Evolutionary conservation across 2,888 invertebrate genomes (phyloP).

Genomic region (Busseola fusca): DNA sequence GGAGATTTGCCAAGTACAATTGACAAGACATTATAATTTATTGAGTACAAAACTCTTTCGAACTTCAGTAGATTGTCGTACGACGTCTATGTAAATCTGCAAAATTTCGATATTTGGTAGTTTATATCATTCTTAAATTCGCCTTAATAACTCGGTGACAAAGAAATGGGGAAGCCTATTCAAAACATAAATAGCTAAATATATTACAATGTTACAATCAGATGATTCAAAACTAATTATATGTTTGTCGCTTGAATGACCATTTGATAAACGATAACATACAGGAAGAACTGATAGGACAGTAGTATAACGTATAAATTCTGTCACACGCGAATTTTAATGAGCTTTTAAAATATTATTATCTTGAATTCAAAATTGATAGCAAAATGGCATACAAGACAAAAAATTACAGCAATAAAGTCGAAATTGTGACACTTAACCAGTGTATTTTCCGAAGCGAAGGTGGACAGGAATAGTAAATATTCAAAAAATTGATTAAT

Average conservation of each 20-base stretch:
- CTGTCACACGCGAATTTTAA: conserved; percentile 57
- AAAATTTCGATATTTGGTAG: not conserved
- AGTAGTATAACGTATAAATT: conserved; percentile 46
- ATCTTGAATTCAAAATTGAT: conserved; percentile 1
- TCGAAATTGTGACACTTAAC: too few relatives aligned
- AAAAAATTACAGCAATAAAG: not conserved
- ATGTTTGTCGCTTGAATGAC: conserved; percentile 59
- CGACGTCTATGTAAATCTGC: not conserved
- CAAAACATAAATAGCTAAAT: conserved; percentile 16
- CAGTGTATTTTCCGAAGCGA: too few relatives aligned
- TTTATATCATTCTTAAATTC: not conserved
- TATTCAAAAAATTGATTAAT: too few relatives aligned
- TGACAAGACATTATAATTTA: not conserved
- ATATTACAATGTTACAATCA: conserved; percentile 42
- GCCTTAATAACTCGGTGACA: not conserved
- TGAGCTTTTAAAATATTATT: conserved; percentile 7
- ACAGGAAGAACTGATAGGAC: conserved; percentile 72
- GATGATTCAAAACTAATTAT: conserved; percentile 61
- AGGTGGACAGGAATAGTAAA: too few relatives aligned
- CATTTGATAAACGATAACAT: conserved; percentile 63
- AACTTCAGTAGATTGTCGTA: not conserved
- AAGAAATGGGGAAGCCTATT: not conserved
- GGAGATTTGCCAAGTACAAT: not conserved
- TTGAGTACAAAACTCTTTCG: not conserved
- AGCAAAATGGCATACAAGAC: not conserved